These are phyloP conservation scores for Ovis canadensis DNA, from an alignment of 2,113 vertebrate genomes.

Conservation along the genomic window DNA sequence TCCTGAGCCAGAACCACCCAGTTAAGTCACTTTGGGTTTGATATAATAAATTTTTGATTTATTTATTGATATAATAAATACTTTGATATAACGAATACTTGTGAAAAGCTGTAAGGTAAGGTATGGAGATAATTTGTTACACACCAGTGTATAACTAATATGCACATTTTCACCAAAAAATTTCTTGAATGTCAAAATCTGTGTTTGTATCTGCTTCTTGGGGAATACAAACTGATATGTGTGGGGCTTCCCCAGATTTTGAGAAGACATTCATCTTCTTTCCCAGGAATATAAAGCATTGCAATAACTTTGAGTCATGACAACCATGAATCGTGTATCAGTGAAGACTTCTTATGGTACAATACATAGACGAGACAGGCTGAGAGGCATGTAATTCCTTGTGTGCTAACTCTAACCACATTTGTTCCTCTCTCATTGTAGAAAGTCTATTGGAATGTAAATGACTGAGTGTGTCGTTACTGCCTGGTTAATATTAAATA, in stretches of 20 bases:
- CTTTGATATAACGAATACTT: background rate
- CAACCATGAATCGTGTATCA: background rate
- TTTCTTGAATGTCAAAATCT: background rate
- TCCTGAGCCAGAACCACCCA: background rate
- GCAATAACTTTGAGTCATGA: background rate
- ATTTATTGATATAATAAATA: background rate
- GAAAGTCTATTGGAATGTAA: background rate
- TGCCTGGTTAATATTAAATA: background rate
- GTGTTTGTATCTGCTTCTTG: background rate
- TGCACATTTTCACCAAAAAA: background rate
- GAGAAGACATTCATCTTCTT: background rate
- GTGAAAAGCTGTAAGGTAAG: background rate
- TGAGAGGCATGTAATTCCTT: background rate
- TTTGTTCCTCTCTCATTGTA: background rate
- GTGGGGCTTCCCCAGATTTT: background rate
- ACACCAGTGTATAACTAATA: background rate
- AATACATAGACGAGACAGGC: background rate
- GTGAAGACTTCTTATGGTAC: background rate
- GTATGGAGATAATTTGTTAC: background rate
- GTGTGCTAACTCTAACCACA: background rate
- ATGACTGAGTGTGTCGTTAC: background rate
- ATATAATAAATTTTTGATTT: background rate
- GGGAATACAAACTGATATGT: background rate
- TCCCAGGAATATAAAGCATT: background rate
- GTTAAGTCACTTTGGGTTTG: background rate